Base-by-base conservation (phyloP, 2,888 invertebrate genomes). In the Orthosia cruda region DNA sequence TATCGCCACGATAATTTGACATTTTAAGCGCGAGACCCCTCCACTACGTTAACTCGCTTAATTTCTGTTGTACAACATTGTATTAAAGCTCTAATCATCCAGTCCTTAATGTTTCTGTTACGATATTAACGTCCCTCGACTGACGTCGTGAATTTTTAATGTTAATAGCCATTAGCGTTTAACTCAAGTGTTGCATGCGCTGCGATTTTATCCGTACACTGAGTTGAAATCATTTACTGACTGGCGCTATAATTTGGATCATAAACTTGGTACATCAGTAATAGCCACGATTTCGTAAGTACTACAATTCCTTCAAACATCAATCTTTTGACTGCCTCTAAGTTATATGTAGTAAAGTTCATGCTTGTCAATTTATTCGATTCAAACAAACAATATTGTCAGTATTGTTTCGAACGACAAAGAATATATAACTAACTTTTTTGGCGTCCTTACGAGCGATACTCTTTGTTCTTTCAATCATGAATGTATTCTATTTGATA, bases 1-100 rank as follows among this genome's bases (percentile, higher is more conserved):
- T 87, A 89, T 87, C 45, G 55, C 70, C 71, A 62, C 26, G 57
- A 76, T 13, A 65, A 77, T 78, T 71, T 49, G n/a, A 5, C 32
- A 54, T 71, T 75, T 63, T 55, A 58, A 11, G 40, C 50, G 49
- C 69, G 59, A 13, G 50, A 45, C 16, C 52, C 52, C 52, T 71
- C 32, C 23, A 20, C n/a, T 23, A 49, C 47, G 55, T 71, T 59
- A 26, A 26, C 49, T 40, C 66, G 40, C 15, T 52, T 63, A 50
- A 66, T 68, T 62, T 69, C 61, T 63, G 62, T 83, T 83, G 83
- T 58, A 78, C 23, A 59, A 32, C 45, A n/a, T 58, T 18, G 20
- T 57, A 57, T 67, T 62, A 76, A 54, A 76, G 54, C 15, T 58
- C 58, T 54, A 67, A 74, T 55, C 57, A 40, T 40, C 40, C 54